Evolutionary conservation across 2,888 invertebrate species (phyloP).

Genomic region (Ecliptopera silaceata): DNA sequence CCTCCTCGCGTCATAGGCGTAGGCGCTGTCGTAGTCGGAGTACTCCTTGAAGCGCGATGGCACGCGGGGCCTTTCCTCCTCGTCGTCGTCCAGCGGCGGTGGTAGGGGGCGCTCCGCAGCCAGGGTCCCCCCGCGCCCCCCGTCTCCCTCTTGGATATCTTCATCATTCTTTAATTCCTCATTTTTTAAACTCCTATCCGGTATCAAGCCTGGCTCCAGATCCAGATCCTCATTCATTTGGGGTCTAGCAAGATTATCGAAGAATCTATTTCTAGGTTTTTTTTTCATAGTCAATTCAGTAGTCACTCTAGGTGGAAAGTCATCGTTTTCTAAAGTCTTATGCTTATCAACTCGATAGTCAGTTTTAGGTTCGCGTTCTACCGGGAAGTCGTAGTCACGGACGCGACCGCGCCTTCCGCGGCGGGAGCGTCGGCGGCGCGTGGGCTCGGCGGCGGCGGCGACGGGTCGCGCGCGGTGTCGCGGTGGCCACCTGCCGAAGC

Average conservation of each 20-base stretch:
- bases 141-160: conserved; percentile 21
- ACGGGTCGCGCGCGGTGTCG: neutral
- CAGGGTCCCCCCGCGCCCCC: neutral
- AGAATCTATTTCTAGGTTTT: conserved; percentile 55
- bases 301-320: conserved; percentile 37
- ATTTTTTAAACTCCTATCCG: conserved; percentile 20
- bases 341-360: conserved; percentile 42
- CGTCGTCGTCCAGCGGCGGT: conserved; percentile 1
- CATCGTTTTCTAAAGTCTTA: conserved; percentile 41
- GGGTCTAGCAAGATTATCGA: conserved; percentile 12
- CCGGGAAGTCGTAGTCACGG: neutral
- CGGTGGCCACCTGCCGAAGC: neutral
- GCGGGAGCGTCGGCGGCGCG: neutral
- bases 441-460: neutral
- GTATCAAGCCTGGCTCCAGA: conserved; percentile 33
- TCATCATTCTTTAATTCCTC: neutral
- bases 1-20: conserved; percentile 62
- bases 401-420: neutral
- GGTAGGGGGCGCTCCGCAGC: neutral
- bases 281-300: conserved; percentile 50
- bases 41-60: conserved; percentile 33
- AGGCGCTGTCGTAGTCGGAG: conserved; percentile 55
- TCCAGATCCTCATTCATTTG: conserved; percentile 23
- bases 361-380: conserved; percentile 31
- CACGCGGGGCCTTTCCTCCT: conserved; percentile 8